Percentiles rank a stretch among this genome's conserved stretches.
phyloP scores from a whole-genome alignment of 2,113 vertebrate genomes.

The Neoarius graeffei region DNA sequence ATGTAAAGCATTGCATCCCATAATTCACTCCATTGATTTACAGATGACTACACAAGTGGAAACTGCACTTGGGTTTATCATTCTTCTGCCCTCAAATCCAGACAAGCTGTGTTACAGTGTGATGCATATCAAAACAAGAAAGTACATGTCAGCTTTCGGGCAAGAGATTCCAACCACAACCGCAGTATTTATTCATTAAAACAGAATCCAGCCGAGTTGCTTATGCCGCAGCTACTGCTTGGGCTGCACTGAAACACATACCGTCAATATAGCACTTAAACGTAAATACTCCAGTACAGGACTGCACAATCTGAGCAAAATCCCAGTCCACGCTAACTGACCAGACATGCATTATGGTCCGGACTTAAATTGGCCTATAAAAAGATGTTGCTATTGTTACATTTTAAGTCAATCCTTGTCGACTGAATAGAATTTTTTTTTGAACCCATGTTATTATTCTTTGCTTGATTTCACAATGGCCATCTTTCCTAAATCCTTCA shows the following conservation, averaged over 20 bases:
- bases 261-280: constrained; percentile 6
- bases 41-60: neutral
- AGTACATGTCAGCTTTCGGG: constrained; percentile 26
- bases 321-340: neutral
- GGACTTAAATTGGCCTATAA: neutral
- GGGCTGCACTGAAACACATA: constrained; percentile 7
- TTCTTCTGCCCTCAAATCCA: constrained; percentile 28
- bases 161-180: constrained; percentile 18
- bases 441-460: neutral
- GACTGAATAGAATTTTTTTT: neutral
- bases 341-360: neutral
- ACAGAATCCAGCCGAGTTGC: neutral
- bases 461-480: neutral
- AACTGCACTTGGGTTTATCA: neutral
- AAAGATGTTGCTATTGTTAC: neutral
- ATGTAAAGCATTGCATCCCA: constrained; percentile 6
- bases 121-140: constrained; percentile 48
- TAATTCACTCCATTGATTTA: neutral
- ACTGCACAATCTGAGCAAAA: neutral
- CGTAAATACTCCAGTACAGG: neutral
- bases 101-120: constrained; percentile 25
- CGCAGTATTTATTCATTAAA: neutral
- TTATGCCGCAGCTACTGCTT: neutral
- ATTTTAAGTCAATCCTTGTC: neutral
- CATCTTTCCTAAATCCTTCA: neutral